Evolutionary conservation across 37 sponge, comb jelly and placozoan species (phyloP).

Genomic region (Chondrilla cf. caribensis): DNA sequence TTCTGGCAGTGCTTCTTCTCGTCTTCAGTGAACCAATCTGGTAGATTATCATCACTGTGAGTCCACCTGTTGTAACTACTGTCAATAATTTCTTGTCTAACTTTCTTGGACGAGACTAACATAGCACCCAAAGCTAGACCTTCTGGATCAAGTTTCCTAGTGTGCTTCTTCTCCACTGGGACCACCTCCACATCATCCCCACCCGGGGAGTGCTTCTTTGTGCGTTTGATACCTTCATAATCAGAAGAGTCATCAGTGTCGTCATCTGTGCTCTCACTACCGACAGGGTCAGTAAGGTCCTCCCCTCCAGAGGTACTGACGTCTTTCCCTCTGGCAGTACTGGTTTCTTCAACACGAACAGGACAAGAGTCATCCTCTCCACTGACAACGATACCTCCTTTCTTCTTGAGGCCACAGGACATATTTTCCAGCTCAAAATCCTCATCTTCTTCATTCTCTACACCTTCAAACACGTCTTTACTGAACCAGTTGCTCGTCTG

Average conservation of each 20-base stretch:
- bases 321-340: not conserved
- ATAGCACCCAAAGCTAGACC: constrained; percentile 87
- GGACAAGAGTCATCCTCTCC: not conserved
- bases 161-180: constrained; percentile 32
- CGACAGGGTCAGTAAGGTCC: not conserved
- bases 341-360: not conserved
- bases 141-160: constrained; percentile 66
- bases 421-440: constrained; percentile 56
- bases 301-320: not conserved
- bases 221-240: not conserved
- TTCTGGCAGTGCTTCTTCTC: constrained; percentile 81
- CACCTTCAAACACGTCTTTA: constrained; percentile 40
- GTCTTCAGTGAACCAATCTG: constrained; percentile 94
- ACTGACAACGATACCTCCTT: not conserved
- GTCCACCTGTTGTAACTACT: constrained; percentile 88
- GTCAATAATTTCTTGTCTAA: constrained; percentile 83
- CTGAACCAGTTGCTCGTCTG: constrained; percentile 58
- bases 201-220: constrained; percentile 19
- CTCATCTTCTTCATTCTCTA: constrained; percentile 63
- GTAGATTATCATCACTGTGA: constrained; percentile 73
- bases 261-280: not conserved
- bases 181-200: constrained; percentile 38
- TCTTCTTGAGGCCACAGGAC: constrained; percentile 7
- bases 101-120: constrained; percentile 80
- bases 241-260: not conserved